Percentiles rank a stretch among this genome's conserved stretches.
Conservation (phyloP, 2,797 vertebrate species). For the Pitangus sulphuratus region DNA sequence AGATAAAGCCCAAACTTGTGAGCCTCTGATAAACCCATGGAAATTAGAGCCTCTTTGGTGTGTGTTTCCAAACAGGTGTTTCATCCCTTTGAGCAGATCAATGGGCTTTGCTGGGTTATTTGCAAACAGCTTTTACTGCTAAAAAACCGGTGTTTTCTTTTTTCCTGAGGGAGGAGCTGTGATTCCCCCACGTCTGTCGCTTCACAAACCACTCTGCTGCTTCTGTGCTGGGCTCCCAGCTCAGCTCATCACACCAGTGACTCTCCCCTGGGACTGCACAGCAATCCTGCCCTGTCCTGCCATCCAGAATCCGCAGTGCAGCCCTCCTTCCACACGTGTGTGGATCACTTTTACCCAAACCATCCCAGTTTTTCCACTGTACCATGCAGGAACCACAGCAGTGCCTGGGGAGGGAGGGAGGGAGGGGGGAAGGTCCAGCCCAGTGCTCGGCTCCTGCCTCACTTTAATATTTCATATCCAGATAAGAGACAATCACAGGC, state of each 20-base stretch:
- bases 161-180: neutral
- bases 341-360: neutral
- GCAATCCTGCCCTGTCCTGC: neutral
- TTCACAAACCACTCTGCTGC: neutral
- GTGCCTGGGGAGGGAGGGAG: neutral
- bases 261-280: rapidly evolving
- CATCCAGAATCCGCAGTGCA: rapidly evolving
- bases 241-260: neutral
- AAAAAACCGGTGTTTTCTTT: rapidly evolving
- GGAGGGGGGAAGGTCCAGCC: neutral
- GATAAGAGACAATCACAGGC: neutral
- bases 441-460: neutral
- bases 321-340: neutral
- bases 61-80: neutral
- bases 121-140: neutral
- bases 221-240: neutral
- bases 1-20: neutral
- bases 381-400: neutral
- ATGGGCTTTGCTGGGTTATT: neutral
- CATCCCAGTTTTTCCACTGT: rapidly evolving
- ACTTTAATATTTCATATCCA: neutral
- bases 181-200: rapidly evolving
- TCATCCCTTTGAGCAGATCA: neutral
- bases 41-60: neutral
- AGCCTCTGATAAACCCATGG: neutral